Evolutionary conservation across 2,888 invertebrate genomes (phyloP), one percentile per base, ranked within the genome.

Genomic region (Dynastes grantii): DNA sequence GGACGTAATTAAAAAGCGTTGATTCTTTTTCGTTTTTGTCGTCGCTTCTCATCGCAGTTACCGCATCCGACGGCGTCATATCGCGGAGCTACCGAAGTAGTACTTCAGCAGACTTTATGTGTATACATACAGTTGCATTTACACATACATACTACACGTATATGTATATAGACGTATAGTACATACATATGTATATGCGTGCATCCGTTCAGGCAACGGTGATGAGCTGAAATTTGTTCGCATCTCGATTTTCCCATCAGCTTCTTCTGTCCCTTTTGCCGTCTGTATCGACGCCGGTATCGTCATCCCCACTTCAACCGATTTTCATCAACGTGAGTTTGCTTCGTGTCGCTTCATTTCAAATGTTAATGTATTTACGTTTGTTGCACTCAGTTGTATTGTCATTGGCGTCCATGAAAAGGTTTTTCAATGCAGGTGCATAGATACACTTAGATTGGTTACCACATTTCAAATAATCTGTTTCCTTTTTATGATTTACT

Each of bases 311-410:
- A 16, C 45, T 22, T 65, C 65, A 40, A 13, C 37, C 13, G 40
- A 45, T 45, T 45, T 45, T 45, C 45, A 2, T 8, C 11, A 45
- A 11, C 22, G 40, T 40, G 65, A 37, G 32, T 37, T 22, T 53
- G 32, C 73, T 75, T 81, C 73, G 64, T 61, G 55, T 51, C 78
- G 76, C 16, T 78, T 80, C 81, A 80, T 81, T 81, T 83, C 80
- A 82, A 82, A 82, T 82, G 81, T 81, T 82, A 83, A 83, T 83
- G 80, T 76, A 79, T 75, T 53, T 53, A 9, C 64, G 64, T 64
- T 64, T 64, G 64, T 37, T 64, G 64, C 64, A 32, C 64, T n/a
- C 32, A 16, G 37, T 40, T 64, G 37, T 64, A 32, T 6, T 37
- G 64, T 13, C 64, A 29, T 29, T 32, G n/a, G 64, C 37, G 61